A percentile compares a stretch with the other conserved stretches of the same genome.
phyloP scores from a whole-genome alignment of 2,888 invertebrate species.

The Mechanitis mazaeus region DNA sequence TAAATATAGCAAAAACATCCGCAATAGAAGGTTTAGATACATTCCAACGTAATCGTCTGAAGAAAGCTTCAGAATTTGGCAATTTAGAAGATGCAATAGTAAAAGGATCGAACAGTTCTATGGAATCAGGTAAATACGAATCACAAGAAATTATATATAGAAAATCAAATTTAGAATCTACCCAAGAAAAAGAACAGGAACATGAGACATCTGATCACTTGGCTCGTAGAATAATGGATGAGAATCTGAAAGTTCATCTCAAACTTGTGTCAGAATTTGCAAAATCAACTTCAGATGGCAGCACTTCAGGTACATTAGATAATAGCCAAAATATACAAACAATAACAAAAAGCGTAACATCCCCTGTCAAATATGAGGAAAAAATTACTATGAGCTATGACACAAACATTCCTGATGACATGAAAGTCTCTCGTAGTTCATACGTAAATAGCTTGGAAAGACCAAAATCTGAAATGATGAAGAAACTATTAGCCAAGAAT shows the following conservation, averaged over 20 bases:
- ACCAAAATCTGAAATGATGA: constrained; percentile 79
- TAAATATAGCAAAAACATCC: constrained; percentile 68
- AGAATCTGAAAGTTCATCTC: constrained; percentile 68
- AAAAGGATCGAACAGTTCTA: constrained; percentile 68
- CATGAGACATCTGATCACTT: constrained; percentile 69
- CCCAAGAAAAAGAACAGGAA: constrained; percentile 56
- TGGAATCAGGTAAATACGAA: constrained; percentile 61
- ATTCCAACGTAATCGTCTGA: constrained; percentile 81
- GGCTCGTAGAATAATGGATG: constrained; percentile 67
- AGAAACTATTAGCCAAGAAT: constrained; percentile 73
- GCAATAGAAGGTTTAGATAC: constrained; percentile 81
- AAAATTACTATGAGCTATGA: constrained; percentile 70
- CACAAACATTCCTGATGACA: constrained; percentile 79
- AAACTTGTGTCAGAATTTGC: constrained; percentile 71
- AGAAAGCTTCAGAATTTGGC: constrained; percentile 86
- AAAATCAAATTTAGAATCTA: constrained; percentile 42
- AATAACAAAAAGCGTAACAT: constrained; percentile 44
- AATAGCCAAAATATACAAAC: constrained; percentile 52
- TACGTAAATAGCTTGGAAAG: constrained; percentile 78
- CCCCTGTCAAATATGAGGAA: constrained; percentile 60
- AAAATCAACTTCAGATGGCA: constrained; percentile 68
- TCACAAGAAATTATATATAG: constrained; percentile 41
- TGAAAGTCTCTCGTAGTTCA: constrained; percentile 79
- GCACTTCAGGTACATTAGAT: constrained; percentile 63
- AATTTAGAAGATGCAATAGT: constrained; percentile 86